These are phyloP conservation scores for Dromiciops gliroides DNA, from an alignment of 2,113 vertebrate species.

Conservation along the genomic window DNA sequence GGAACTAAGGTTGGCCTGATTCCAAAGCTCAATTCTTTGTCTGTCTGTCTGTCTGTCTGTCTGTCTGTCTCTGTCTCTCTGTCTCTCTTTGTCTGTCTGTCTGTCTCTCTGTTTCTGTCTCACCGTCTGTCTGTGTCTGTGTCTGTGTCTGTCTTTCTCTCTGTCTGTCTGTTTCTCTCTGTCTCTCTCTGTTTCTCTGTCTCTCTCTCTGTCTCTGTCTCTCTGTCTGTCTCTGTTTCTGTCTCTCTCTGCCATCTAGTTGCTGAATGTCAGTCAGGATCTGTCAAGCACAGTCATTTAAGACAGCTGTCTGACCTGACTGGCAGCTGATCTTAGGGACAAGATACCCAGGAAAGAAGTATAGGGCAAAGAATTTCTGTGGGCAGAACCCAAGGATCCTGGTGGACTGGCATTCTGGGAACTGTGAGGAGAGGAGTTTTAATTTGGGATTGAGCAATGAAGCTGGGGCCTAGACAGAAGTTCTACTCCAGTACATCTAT, in stretches of 20 bases:
- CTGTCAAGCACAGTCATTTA: neutral
- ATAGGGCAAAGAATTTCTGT: neutral
- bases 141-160: no score
- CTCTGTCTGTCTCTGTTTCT: no score
- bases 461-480: neutral
- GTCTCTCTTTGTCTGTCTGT: no score
- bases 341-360: neutral
- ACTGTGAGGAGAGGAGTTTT: neutral
- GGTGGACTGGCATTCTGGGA: no score
- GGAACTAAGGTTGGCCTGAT: neutral
- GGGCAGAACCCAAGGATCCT: neutral
- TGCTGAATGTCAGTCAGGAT: neutral
- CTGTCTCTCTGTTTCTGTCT: neutral
- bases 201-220: no score
- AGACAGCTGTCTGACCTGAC: neutral
- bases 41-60: neutral
- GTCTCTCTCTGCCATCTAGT: neutral
- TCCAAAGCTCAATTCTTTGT: neutral
- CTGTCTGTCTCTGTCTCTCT: no score
- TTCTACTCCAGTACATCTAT: neutral
- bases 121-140: no score
- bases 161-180: neutral
- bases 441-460: neutral
- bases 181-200: neutral
- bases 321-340: neutral